Conservation (phyloP, 1,140 invertebrate genomes). For the Teleopsis dalmanni region DNA sequence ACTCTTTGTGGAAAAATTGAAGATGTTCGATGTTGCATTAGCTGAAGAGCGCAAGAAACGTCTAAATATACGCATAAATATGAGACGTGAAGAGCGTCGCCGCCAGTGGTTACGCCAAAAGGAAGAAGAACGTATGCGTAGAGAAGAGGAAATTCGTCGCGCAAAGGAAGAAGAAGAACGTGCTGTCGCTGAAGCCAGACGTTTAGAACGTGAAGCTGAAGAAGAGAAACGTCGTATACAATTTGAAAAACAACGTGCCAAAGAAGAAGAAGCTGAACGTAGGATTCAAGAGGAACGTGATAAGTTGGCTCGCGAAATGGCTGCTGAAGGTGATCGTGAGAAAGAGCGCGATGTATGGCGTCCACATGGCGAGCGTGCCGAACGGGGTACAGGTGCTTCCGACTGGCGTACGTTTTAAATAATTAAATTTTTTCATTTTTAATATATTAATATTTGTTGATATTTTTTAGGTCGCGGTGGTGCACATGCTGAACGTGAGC, state of each 20-base stretch:
- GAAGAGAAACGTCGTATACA: conserved; percentile 44
- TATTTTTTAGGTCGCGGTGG: neutral
- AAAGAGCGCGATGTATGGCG: conserved; percentile 42
- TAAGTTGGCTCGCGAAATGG: conserved; percentile 25
- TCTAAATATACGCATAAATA: conserved; percentile 59
- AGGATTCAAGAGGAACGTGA: conserved; percentile 37
- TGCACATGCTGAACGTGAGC: too few relatives aligned
- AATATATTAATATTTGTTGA: too few relatives aligned
- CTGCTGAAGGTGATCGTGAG: conserved; percentile 31
- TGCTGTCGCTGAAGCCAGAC: conserved; percentile 50
- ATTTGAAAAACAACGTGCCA: conserved; percentile 43
- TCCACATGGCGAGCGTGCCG: conserved; percentile 25
- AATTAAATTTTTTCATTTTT: too few relatives aligned
- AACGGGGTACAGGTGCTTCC: conserved; percentile 14
- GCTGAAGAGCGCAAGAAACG: conserved; percentile 67
- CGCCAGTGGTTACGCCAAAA: conserved; percentile 61
- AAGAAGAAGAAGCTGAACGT: conserved; percentile 43
- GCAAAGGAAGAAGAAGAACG: conserved; percentile 57
- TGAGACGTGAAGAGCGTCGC: conserved; percentile 68
- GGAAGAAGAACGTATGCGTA: conserved; percentile 63
- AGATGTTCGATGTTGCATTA: conserved; percentile 67
- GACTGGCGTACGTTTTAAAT: too few relatives aligned
- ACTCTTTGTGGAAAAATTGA: conserved; percentile 63
- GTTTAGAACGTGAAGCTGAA: conserved; percentile 40
- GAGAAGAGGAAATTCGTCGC: conserved; percentile 61